phyloP scores from a whole-genome alignment of 92 coral and sea anemone genomes.

The Palythoa heliodiscus region DNA sequence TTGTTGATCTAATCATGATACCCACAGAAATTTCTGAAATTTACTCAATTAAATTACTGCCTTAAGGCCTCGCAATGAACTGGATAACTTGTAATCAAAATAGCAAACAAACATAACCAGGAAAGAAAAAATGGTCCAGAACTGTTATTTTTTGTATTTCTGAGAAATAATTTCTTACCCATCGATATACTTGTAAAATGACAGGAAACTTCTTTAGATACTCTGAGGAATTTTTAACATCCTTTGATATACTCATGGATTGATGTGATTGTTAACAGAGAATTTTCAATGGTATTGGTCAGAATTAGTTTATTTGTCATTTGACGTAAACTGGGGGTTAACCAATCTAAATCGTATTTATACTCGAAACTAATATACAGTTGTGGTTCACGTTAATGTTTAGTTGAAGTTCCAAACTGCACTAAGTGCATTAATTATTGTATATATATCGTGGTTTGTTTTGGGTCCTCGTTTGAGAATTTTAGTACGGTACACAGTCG shows the following conservation, averaged over 20 bases:
- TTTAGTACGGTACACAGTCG: background rate
- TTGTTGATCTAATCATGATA: background rate
- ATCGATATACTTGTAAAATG: too few relatives aligned
- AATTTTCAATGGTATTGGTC: too few relatives aligned
- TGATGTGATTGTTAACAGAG: too few relatives aligned
- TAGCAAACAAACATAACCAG: background rate
- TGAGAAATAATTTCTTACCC: background rate
- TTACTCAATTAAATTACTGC: background rate
- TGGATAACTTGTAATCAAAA: background rate
- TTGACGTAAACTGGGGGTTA: background rate
- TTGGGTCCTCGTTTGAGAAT: background rate
- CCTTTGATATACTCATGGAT: too few relatives aligned
- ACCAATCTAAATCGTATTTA: background rate
- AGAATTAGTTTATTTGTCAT: background rate
- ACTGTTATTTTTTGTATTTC: background rate
- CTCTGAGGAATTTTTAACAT: too few relatives aligned
- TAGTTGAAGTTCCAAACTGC: background rate
- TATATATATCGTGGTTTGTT: background rate
- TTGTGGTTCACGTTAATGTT: background rate
- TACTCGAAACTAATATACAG: background rate
- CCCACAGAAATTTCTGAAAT: background rate
- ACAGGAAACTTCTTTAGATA: too few relatives aligned
- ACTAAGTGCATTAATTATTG: background rate
- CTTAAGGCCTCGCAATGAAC: background rate
- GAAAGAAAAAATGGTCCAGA: background rate